Evolutionary conservation across 2,797 vertebrate species (phyloP), one percentile per base, ranked within the genome.

Genomic region (Streptopelia turtur): DNA sequence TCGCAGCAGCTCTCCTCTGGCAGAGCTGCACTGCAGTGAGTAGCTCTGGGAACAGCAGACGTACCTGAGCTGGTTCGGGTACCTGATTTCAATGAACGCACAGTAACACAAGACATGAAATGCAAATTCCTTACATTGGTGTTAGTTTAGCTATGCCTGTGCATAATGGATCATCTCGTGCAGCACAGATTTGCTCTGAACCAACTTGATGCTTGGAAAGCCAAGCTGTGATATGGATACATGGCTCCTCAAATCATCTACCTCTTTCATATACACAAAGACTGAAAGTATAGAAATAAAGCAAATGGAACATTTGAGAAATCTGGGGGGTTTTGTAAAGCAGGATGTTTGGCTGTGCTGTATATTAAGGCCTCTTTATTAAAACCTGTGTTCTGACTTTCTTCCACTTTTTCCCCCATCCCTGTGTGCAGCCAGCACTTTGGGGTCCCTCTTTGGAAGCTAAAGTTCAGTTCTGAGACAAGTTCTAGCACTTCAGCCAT

Each of bases 51-150:
- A 74, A 16, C 24, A 89, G 68, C 83, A 53, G 24, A 28, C 13
- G 5, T 6, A 27, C 25, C 47, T 41, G 15, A 25, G 25, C 61
- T 24, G 27, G n/a, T 21, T 4, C 0, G 6, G 21, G n/a, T 8
- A 49, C 55, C 55, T 68, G 7, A 35, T 33, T 68, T 64, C 75
- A 60, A 7, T 13, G 41, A 27, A 35, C 8, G 8, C 45, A 39
- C 2, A 41, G 21, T 14, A 77, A 28, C 5, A 27, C 16, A 68
- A 68, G 12, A 79, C 28, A 66, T 50, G n/a, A 65, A 49, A 81
- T 4, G 70, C 65, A 88, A 35, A 76, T 6, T 27, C 8, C 4
- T n/a, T 33, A 30, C 18, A 33, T 41, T 55, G 0, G 0, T 16
- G 31, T 39, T 23, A 49, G 35, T 33, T 61, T 28, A 57, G 41